Percentiles rank a stretch among this genome's conserved stretches.
Evolutionary conservation across 2,888 invertebrate genomes (phyloP).

Genomic region (Drosophila aldrichi): DNA sequence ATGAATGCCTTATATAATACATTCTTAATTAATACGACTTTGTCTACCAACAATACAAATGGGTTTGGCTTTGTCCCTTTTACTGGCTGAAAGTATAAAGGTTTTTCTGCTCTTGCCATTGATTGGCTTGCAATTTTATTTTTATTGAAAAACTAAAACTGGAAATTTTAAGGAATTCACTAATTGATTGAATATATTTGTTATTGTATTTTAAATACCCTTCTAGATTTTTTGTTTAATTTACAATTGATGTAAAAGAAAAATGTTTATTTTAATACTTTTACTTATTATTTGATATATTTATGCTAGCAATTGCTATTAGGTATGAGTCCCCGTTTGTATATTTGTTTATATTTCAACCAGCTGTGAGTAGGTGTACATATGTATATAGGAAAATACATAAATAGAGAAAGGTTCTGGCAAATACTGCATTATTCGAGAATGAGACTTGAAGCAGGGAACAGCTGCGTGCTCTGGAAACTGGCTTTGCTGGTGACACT

Average conservation of each 20-base stretch:
- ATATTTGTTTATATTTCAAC: neutral
- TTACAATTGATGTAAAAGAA: no score
- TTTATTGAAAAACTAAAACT: neutral
- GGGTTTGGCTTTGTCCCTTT: neutral
- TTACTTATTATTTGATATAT: no score
- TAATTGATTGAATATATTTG: no score
- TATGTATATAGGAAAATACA: no score
- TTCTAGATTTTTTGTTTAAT: no score
- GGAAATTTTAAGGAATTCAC: no score
- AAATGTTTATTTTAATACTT: no score
- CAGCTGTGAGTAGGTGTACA: neutral
- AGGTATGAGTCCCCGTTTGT: neutral
- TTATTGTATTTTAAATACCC: no score
- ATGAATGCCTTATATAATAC: neutral
- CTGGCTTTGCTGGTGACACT: neutral
- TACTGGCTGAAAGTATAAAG: neutral
- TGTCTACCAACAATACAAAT: neutral
- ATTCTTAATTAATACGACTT: neutral
- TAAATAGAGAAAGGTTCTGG: neutral
- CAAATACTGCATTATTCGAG: neutral
- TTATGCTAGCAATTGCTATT: neutral
- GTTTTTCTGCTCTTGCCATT: neutral
- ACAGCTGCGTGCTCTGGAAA: neutral
- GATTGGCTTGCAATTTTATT: neutral
- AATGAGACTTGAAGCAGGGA: conserved; percentile 11